Evolutionary conservation across 2,113 vertebrate genomes (phyloP), one percentile per base, ranked within the genome.

Genomic region (Genyomyrus donnyi): DNA sequence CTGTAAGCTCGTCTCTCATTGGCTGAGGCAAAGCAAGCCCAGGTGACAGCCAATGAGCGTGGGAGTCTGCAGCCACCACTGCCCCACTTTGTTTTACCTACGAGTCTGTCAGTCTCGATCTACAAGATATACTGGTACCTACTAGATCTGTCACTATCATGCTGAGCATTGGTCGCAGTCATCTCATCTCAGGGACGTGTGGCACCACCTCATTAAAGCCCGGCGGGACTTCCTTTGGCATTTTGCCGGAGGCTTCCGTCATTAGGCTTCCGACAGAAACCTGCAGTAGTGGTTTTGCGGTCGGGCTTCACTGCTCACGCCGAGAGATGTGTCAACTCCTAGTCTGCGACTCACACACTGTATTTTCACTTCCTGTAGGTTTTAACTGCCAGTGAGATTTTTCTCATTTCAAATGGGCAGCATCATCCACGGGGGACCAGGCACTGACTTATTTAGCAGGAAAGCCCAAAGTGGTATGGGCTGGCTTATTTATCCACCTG

Each of bases 101-200:
- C 27, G n/a, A 80, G 35, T 80, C 2, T 80, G 74, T 80, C 5
- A 80, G 39, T 39, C 31, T 39, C 17, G 74, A 42, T 80, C 35
- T 80, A 80, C 74, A 80, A 80, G 74, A 15, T 80, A 80, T 80
- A 80, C 74, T 80, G 74, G 35, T 80, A 80, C 35, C 74, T 42
- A 42, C 74, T 80, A 19, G 74, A 80, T 80, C 70, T 39, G 70
- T 19, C 35, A 39, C 31, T 39, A 80, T 80, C 35, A 80, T 35
- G 15, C 74, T 31, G 62, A 80, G 15, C 74, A 42, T 19, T 42
- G 74, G 74, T 83, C 46, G 24, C 31, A 42, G 31, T 19, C 13
- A 19, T 35, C 74, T 80, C 74, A 80, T 80, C 4, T 80, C 74
- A 80, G 74, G 35, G 74, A 80, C 35, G 13, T 31, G 74, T 70